phyloP scores from a whole-genome alignment of 2,113 vertebrate species.

The Athene noctua region DNA sequence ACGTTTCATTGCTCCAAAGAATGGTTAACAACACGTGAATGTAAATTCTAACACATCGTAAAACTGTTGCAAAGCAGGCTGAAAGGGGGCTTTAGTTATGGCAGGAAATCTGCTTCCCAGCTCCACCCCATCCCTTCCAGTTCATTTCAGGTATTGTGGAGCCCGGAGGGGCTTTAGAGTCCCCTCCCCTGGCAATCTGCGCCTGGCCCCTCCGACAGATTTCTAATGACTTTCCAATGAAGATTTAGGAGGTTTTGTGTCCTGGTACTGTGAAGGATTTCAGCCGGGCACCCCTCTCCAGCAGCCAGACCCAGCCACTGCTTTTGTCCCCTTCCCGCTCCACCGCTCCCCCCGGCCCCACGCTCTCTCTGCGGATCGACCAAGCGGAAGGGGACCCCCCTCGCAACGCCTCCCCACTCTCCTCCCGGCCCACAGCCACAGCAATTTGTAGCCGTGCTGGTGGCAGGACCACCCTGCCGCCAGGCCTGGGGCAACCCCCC shows the following conservation, averaged over 20 bases:
- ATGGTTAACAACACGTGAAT: constrained; percentile 93
- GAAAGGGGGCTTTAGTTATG: constrained; percentile 67
- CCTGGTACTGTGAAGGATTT: constrained; percentile 57
- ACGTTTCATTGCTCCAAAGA: constrained; percentile 80
- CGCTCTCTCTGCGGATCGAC: not conserved
- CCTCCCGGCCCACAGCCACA: not conserved
- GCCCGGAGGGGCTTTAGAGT: constrained; percentile 76
- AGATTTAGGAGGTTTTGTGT: constrained; percentile 78
- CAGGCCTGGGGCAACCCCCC: not conserved
- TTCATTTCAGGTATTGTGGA: constrained; percentile 89
- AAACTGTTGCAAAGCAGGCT: constrained; percentile 83
- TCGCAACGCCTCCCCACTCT: not conserved
- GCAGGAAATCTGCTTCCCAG: constrained; percentile 80
- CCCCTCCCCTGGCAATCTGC: constrained; percentile 81
- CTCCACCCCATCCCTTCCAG: constrained; percentile 81
- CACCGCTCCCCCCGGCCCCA: not conserved
- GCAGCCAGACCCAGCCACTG: not conserved
- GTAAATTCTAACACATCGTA: constrained; percentile 88
- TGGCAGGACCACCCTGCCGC: constrained; percentile 9
- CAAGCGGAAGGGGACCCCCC: not conserved
- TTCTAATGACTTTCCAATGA: constrained; percentile 90
- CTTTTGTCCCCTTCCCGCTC: constrained; percentile 53
- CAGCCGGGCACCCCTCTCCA: not conserved
- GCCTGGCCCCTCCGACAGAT: constrained; percentile 78
- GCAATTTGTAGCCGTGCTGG: constrained; percentile 60